Evolutionary conservation across 2,888 invertebrate genomes (phyloP).

Genomic region (Aelia acuminata): DNA sequence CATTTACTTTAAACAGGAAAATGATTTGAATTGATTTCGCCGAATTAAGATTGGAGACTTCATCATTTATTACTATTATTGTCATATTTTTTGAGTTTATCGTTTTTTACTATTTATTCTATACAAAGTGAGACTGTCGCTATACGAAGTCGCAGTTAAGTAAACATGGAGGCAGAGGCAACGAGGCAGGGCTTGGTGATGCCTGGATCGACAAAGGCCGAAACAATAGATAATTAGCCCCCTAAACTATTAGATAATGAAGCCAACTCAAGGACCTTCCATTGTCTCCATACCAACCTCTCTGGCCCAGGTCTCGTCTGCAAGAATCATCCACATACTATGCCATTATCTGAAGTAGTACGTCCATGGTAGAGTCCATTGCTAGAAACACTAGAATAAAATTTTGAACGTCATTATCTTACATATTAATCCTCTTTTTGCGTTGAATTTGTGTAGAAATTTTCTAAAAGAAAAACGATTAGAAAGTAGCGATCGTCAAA

Average conservation of each 20-base stretch:
- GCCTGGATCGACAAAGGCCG: background rate
- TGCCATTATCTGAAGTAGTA: background rate
- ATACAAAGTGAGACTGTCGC: background rate
- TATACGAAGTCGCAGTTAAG: background rate
- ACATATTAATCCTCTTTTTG: too few species aligned
- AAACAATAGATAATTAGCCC: constrained; percentile 50
- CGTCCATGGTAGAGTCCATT: background rate
- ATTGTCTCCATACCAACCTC: constrained; percentile 2
- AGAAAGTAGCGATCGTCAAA: background rate
- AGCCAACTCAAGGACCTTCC: constrained; percentile 47
- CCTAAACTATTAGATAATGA: constrained; percentile 46
- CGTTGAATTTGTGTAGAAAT: too few species aligned
- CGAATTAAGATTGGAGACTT: background rate
- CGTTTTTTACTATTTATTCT: background rate
- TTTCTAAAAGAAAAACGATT: background rate
- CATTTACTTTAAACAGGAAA: too few species aligned
- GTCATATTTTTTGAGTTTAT: background rate
- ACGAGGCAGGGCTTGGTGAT: background rate
- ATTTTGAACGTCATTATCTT: background rate
- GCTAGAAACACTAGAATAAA: background rate
- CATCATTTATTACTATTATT: background rate
- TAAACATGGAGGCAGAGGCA: background rate
- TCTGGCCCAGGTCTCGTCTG: background rate
- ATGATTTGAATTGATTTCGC: too few species aligned
- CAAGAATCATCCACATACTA: background rate